Evolutionary conservation across 2,888 invertebrate genomes (phyloP).

Genomic region (Tenthredo scrophulariae): DNA sequence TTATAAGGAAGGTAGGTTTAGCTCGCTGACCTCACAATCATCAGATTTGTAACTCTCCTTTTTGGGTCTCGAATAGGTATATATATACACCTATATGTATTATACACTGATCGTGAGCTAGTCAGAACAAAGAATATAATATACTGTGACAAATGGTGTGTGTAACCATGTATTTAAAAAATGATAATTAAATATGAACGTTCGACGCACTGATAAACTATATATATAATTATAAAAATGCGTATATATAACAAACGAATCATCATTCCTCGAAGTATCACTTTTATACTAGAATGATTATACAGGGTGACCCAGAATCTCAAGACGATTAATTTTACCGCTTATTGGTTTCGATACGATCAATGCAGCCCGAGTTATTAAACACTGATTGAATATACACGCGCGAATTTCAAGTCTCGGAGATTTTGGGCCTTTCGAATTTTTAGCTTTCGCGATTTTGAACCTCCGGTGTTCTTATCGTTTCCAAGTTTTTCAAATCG

Average conservation of each 20-base stretch:
- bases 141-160: neutral
- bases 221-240: neutral
- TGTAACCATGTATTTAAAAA: neutral
- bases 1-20: slow-evolving; percentile 11
- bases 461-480: no score
- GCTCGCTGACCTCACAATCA: slow-evolving; percentile 21
- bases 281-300: no score
- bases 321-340: no score
- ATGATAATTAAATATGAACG: neutral
- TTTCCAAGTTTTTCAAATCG: no score
- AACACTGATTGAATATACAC: no score
- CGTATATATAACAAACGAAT: neutral
- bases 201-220: neutral
- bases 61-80: neutral
- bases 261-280: neutral
- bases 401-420: no score
- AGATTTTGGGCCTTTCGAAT: no score
- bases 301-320: no score
- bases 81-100: neutral
- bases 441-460: no score
- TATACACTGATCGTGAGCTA: neutral
- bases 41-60: neutral
- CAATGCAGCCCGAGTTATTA: no score
- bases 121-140: neutral
- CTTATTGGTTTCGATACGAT: no score